These are phyloP conservation scores for Eucera pruinosa DNA, from an alignment of 2,888 invertebrate species.

Conservation along the genomic window DNA sequence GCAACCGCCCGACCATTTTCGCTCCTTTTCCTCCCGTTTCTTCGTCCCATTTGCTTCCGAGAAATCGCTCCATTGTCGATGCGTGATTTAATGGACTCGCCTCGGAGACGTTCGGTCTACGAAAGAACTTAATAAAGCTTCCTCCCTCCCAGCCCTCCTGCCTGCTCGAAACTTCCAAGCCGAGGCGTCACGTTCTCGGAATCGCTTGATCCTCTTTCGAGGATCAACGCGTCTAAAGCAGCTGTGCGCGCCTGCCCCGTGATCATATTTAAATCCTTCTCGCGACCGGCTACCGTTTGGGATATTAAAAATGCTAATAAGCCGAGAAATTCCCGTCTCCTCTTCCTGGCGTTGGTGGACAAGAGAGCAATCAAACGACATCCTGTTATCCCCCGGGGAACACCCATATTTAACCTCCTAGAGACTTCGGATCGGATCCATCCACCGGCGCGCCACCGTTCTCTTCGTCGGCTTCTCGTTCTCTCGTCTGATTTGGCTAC, in stretches of 20 bases:
- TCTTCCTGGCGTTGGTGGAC: constrained; percentile 72
- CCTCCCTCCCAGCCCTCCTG: too few relatives aligned
- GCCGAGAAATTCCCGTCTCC: constrained; percentile 62
- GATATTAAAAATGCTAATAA: constrained; percentile 74
- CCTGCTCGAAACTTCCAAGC: neutral
- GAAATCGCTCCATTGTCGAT: too few relatives aligned
- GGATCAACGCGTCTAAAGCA: constrained; percentile 24
- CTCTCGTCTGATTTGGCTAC: constrained; percentile 77
- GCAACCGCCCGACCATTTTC: neutral
- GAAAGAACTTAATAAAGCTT: neutral
- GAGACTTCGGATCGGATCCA: constrained; percentile 74
- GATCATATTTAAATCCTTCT: constrained; percentile 70
- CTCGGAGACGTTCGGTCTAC: too few relatives aligned
- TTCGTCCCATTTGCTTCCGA: neutral
- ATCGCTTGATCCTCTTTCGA: constrained; percentile 46
- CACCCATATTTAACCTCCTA: constrained; percentile 76
- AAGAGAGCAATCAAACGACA: constrained; percentile 80
- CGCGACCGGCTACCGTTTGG: constrained; percentile 44
- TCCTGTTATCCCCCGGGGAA: constrained; percentile 80
- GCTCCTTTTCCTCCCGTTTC: neutral
- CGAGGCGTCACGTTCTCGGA: constrained; percentile 43
- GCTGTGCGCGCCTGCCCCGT: constrained; percentile 51
- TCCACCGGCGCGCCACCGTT: constrained; percentile 67
- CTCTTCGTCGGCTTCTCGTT: constrained; percentile 30
- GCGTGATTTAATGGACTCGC: too few relatives aligned